Conservation (phyloP, 1,140 invertebrate species). For the Pinna nobilis region DNA sequence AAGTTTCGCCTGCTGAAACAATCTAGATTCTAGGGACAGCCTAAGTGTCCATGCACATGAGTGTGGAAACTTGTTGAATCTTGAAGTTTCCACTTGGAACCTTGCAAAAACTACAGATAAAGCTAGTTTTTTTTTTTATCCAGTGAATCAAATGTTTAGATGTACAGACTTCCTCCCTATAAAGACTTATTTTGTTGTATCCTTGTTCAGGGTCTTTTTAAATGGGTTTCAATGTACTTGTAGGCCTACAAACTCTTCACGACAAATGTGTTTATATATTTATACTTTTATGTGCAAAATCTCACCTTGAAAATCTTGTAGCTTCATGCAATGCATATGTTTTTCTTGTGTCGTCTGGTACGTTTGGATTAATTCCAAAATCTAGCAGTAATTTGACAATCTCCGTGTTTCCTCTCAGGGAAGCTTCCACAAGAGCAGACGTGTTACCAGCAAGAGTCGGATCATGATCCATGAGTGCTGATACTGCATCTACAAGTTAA, state of each 20-base stretch:
- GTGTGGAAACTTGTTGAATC: too few species aligned
- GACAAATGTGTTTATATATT: too few species aligned
- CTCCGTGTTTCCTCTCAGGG: constrained; percentile 58
- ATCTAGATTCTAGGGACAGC: too few species aligned
- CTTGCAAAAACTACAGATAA: constrained; percentile 1
- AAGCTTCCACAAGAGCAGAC: constrained; percentile 60
- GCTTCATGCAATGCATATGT: constrained; percentile 65
- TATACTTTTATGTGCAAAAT: constrained; percentile 36
- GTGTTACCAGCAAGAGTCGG: constrained; percentile 45
- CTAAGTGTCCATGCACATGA: too few species aligned
- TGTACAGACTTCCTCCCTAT: background rate
- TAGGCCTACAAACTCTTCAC: background rate
- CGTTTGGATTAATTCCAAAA: constrained; percentile 65
- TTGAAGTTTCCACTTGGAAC: too few species aligned
- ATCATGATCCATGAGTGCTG: constrained; percentile 58
- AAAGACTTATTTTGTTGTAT: background rate
- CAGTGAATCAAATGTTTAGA: constrained; percentile 7
- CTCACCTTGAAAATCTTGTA: constrained; percentile 61
- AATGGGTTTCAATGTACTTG: background rate
- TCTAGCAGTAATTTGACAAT: constrained; percentile 66
- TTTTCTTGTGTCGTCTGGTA: constrained; percentile 46
- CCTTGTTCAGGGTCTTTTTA: background rate
- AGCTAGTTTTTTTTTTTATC: too few species aligned
- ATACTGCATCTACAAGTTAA: constrained; percentile 57
- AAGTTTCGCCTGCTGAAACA: too few species aligned